Conservation (phyloP, 2,113 vertebrate genomes). For the Oceanodroma tethys region DNA sequence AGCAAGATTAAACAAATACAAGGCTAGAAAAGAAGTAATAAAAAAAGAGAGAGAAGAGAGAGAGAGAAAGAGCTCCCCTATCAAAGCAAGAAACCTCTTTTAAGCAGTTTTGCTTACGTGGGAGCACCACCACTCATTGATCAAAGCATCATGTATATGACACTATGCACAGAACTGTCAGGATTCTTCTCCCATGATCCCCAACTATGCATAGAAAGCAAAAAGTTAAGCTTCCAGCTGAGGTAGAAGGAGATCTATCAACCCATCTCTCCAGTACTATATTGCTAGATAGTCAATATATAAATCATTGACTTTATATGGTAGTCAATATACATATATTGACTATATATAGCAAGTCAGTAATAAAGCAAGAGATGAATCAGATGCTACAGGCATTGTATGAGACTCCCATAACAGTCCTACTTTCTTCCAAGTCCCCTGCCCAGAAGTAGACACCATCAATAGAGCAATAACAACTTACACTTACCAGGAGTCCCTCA, state of each 20-base stretch:
- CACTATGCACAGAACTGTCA: not conserved
- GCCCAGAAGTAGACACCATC: not conserved
- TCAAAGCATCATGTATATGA: not conserved
- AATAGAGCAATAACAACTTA: not conserved
- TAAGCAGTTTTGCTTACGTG: not conserved
- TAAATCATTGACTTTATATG: not conserved
- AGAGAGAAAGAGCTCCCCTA: not conserved
- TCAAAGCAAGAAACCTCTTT: not conserved
- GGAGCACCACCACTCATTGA: not conserved
- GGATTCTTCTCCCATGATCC: not conserved
- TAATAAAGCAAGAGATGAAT: not conserved
- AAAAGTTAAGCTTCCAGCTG: not conserved
- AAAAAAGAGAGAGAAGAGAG: not conserved
- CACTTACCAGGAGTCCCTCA: not conserved
- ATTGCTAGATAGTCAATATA: not conserved
- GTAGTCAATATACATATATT: not conserved
- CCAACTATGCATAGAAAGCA: not conserved
- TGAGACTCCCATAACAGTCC: not conserved
- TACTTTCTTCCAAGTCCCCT: not conserved
- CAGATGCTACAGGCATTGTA: not conserved
- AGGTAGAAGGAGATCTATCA: not conserved
- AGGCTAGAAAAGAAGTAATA: not conserved
- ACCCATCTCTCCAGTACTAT: not conserved
- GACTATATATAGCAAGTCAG: not conserved
- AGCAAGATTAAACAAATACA: not conserved